These are phyloP conservation scores for Aleadryas rufinucha DNA, from an alignment of 2,113 vertebrate genomes.

Conservation along the genomic window DNA sequence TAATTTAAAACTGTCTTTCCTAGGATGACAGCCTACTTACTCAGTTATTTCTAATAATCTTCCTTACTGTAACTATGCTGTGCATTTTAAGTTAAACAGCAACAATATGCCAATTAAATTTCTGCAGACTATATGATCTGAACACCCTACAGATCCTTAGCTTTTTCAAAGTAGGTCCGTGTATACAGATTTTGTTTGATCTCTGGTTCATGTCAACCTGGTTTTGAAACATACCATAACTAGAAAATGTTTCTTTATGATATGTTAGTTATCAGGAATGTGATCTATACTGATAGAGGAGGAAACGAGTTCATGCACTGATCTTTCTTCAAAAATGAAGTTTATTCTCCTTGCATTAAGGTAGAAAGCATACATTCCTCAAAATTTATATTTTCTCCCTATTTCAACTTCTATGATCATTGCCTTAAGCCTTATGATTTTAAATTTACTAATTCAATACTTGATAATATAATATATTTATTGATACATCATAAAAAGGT, in stretches of 20 bases:
- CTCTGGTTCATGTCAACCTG: constrained; percentile 53
- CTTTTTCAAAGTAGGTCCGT: constrained; percentile 52
- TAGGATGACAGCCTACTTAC: constrained; percentile 5
- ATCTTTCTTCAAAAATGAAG: not conserved
- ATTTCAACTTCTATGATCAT: not conserved
- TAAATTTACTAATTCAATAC: not conserved
- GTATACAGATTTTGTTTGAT: constrained; percentile 69
- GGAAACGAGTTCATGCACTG: not conserved
- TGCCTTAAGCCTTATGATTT: not conserved
- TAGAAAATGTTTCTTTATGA: constrained; percentile 32
- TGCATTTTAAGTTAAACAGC: constrained; percentile 40
- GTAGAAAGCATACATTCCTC: not conserved
- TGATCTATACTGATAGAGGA: not conserved
- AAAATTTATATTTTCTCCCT: not conserved
- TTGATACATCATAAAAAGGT: not conserved
- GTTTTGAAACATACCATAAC: constrained; percentile 51
- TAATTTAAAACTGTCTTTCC: constrained; percentile 4
- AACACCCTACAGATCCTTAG: constrained; percentile 45
- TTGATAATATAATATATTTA: not conserved
- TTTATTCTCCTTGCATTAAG: not conserved
- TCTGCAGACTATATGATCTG: constrained; percentile 43
- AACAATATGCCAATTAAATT: constrained; percentile 62
- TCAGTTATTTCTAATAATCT: constrained; percentile 11
- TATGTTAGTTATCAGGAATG: constrained; percentile 34
- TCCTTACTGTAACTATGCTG: not conserved